Conservation (phyloP, 2,113 vertebrate species). For the Caracal caracal region DNA sequence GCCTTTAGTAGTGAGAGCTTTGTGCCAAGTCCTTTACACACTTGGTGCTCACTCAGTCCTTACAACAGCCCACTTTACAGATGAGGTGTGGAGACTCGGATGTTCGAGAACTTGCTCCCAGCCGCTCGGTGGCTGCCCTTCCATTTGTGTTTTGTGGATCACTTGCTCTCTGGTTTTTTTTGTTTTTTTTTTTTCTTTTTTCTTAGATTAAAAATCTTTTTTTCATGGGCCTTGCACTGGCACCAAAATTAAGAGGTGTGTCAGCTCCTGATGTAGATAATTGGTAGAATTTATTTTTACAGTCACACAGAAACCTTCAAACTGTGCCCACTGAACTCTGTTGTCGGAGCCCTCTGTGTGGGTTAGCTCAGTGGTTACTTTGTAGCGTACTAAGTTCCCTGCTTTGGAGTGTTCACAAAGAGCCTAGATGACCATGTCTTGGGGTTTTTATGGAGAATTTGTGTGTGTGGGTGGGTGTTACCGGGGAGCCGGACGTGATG, state of each 20-base stretch:
- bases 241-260: neutral
- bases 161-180: too few species aligned
- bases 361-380: neutral
- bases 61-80: accelerated
- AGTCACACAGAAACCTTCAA: neutral
- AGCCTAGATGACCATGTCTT: neutral
- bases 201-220: neutral
- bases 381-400: neutral
- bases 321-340: neutral
- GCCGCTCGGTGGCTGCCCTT: neutral
- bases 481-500: neutral
- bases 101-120: neutral
- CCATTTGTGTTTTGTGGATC: neutral
- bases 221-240: neutral
- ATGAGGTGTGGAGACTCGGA: neutral
- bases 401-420: accelerated
- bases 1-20: accelerated
- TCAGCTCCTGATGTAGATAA: neutral
- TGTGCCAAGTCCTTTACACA: neutral
- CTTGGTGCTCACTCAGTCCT: neutral
- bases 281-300: neutral
- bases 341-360: neutral
- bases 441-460: neutral
- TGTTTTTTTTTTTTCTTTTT: neutral
- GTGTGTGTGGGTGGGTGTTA: neutral